A percentile compares a stretch with the other conserved stretches of the same genome.
phyloP scores from a whole-genome alignment of 1,140 invertebrate genomes.

The Gryon sp. region DNA sequence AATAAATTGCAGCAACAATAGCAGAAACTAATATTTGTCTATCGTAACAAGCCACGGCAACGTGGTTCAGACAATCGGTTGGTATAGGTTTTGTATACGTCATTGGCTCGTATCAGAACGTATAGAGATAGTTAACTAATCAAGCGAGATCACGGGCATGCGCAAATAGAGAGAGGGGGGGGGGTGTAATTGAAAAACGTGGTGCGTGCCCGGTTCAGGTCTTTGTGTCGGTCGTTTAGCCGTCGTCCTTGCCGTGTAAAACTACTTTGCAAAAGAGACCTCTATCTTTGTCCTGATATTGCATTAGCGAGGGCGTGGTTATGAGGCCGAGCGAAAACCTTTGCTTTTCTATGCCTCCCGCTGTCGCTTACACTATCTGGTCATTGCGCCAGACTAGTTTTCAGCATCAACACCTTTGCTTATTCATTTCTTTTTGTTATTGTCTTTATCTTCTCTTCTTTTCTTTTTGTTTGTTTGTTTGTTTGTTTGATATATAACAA shows the following conservation, averaged over 20 bases:
- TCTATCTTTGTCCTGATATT: conserved; percentile 45
- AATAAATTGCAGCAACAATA: too few relatives aligned
- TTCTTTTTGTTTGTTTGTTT: too few relatives aligned
- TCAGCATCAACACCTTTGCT: too few relatives aligned
- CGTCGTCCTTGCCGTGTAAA: conserved; percentile 59
- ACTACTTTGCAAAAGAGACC: conserved; percentile 44
- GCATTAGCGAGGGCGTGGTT: conserved; percentile 63
- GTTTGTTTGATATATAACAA: too few relatives aligned
- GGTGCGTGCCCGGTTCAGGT: conserved; percentile 48
- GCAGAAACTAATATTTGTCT: too few relatives aligned
- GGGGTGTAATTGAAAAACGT: conserved; percentile 52
- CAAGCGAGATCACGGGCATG: conserved; percentile 34
- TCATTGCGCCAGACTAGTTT: conserved; percentile 48
- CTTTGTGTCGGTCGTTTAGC: conserved; percentile 62
- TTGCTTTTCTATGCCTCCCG: conserved; percentile 13
- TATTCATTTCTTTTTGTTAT: too few relatives aligned
- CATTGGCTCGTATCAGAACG: conserved; percentile 48
- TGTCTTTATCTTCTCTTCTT: too few relatives aligned
- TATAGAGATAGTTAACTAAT: conserved; percentile 51
- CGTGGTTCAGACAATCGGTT: too few relatives aligned
- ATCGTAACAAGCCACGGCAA: too few relatives aligned
- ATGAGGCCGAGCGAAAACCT: background rate
- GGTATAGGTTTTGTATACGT: too few relatives aligned
- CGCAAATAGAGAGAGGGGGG: too few relatives aligned
- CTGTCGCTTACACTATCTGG: conserved; percentile 2